Base-by-base conservation (phyloP, 2,888 invertebrate genomes). In the Ornithoptera alexandrae region DNA sequence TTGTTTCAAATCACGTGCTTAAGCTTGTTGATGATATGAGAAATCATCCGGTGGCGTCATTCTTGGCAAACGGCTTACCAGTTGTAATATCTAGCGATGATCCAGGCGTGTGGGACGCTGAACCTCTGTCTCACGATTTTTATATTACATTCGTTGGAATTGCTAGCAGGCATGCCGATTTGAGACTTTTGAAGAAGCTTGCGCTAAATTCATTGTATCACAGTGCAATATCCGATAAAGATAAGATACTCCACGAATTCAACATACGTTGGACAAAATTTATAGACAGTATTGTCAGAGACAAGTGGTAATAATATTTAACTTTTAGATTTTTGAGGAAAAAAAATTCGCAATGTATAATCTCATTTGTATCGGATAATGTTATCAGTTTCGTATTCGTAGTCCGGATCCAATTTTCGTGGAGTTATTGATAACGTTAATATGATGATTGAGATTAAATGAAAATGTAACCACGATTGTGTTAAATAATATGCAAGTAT, bases 81-180 rank as follows among this genome's bases (percentile, higher is more conserved):
- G 93, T 97, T 0, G 95, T 97, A 0, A 87, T 97, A 65, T 95
- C 96, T 0, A 94, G 95, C 72, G 97, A 97, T 79, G 97, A 97
- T 84, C 97, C 97, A 0, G 95, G 96, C 0, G 84, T 95, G 4
- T 97, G 96, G 97, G 95, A 94, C 22, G 95, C 96, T 0, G 92
- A 93, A 22, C 96, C 94, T 0, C 80, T 97, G 20, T 94, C 95
- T 66, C 95, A 96, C 75, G 72, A 93, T 94, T 96, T 95, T 81
- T 97, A 96, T 80, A 94, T 95, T n/a, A 94, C 95, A 0, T 97
- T 97, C 77, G 89, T 97, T 80, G 96, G 95, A 0, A 94, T 97
- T 62, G 95, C 96, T 15, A 95, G 96, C 56, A 89, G 93, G 24
- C 93, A 94, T 69, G 93, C 95, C 0, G 97, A 97, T 78, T 82